phyloP scores from a whole-genome alignment of 2,888 invertebrate genomes.

The Idaea aversata region DNA sequence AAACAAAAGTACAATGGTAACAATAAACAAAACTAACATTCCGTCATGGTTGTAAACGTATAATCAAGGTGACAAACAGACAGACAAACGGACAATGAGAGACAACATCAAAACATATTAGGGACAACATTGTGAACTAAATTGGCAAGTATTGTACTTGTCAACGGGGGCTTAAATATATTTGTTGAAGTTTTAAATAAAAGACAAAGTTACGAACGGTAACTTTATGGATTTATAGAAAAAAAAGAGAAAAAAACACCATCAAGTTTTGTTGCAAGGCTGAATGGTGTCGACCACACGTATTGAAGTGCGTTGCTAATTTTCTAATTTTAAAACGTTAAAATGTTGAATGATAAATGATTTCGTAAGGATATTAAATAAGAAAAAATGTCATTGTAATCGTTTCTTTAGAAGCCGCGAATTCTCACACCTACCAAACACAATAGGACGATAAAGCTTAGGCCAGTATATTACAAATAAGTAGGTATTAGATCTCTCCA shows the following conservation, averaged over 20 bases:
- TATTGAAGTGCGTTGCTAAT: slow-evolving; percentile 71
- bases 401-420: background rate
- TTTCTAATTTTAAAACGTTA: slow-evolving; percentile 53
- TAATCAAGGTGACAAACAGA: slow-evolving; percentile 53
- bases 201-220: slow-evolving; percentile 53
- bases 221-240: slow-evolving; percentile 38
- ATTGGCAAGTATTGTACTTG: slow-evolving; percentile 63
- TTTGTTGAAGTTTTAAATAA: slow-evolving; percentile 39
- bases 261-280: slow-evolving; percentile 47
- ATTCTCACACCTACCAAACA: background rate
- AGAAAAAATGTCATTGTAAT: slow-evolving; percentile 2
- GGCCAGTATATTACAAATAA: background rate
- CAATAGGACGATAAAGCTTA: background rate
- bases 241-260: slow-evolving; percentile 30
- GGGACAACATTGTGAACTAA: slow-evolving; percentile 63
- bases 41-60: slow-evolving; percentile 63
- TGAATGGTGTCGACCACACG: slow-evolving; percentile 72
- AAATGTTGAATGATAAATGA: slow-evolving; percentile 19
- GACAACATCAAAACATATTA: slow-evolving; percentile 78
- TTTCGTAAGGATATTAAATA: slow-evolving; percentile 5
- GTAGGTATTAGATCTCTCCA: background rate
- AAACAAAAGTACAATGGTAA: slow-evolving; percentile 29
- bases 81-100: slow-evolving; percentile 55
- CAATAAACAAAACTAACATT: slow-evolving; percentile 50
- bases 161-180: slow-evolving; percentile 60